Percentiles rank a stretch among this genome's conserved stretches.
Evolutionary conservation across 2,113 vertebrate species (phyloP).

Genomic region (Melanostigma gelatinosum): DNA sequence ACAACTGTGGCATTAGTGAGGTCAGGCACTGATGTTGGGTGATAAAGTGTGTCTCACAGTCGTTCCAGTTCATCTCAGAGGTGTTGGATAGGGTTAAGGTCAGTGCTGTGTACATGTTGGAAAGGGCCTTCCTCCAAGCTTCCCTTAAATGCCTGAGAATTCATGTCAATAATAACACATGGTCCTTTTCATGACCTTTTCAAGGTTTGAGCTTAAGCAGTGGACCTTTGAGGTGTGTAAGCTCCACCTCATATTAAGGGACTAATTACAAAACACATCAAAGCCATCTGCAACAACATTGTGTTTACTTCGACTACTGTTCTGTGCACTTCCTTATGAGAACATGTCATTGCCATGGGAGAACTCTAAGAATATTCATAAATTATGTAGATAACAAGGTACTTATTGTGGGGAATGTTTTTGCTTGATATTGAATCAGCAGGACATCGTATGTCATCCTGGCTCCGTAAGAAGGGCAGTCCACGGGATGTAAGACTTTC

Average conservation of each 20-base stretch:
- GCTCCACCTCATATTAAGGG: not conserved
- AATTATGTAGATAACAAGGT: conserved; percentile 28
- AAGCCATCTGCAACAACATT: conserved; percentile 8
- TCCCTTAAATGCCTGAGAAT: not conserved
- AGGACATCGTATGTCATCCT: not conserved
- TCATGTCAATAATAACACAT: not conserved
- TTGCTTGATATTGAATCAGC: conserved; percentile 22
- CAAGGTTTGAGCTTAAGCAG: not conserved
- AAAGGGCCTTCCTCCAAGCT: not conserved
- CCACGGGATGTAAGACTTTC: not conserved
- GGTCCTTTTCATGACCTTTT: not conserved
- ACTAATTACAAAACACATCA: conserved; percentile 3
- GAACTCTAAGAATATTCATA: conserved; percentile 1
- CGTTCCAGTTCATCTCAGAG: not conserved
- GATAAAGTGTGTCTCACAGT: not conserved
- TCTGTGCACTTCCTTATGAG: not conserved
- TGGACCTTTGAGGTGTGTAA: not conserved
- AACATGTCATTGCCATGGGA: conserved; percentile 2
- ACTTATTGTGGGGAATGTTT: conserved; percentile 5
- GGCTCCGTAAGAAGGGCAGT: not conserved
- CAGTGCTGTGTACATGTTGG: not conserved
- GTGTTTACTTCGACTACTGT: not conserved
- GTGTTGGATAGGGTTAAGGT: not conserved
- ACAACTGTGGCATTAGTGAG: not conserved
- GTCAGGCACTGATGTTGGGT: not conserved